phyloP scores from a whole-genome alignment of 2,113 vertebrate genomes.

The Mesembrinibis cayennensis region DNA sequence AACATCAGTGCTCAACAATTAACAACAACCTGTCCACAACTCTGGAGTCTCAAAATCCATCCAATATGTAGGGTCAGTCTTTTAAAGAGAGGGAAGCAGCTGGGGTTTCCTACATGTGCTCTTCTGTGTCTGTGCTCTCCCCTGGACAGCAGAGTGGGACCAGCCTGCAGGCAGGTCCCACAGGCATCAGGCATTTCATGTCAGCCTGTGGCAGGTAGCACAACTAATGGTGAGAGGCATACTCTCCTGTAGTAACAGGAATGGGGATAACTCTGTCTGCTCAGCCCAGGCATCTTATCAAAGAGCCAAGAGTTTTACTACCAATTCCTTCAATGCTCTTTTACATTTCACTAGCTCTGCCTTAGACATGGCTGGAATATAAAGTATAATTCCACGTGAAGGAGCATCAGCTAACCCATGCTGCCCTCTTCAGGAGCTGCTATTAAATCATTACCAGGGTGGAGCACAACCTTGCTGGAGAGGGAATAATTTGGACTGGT shows the following conservation, averaged over 20 bases:
- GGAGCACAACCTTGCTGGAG: not conserved
- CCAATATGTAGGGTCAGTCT: rapidly evolving
- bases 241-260: not conserved
- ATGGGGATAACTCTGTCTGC: not conserved
- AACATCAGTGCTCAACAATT: not conserved
- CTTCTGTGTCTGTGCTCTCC: not conserved
- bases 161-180: no score
- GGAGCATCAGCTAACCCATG: not conserved
- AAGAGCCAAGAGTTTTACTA: constrained; percentile 21
- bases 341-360: constrained; percentile 15
- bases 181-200: not conserved
- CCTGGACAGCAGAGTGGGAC: not conserved
- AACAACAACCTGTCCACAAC: not conserved
- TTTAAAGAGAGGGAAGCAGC: not conserved
- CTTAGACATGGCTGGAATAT: constrained; percentile 1
- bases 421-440: constrained; percentile 56
- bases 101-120: not conserved
- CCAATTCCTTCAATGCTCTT: not conserved
- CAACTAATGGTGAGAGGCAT: not conserved
- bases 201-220: not conserved
- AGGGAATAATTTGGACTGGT: not conserved
- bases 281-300: not conserved
- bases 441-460: not conserved
- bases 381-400: not conserved
- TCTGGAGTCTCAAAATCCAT: not conserved